These are phyloP conservation scores for Spodoptera exigua DNA, from an alignment of 2,888 invertebrate genomes.

Conservation along the genomic window DNA sequence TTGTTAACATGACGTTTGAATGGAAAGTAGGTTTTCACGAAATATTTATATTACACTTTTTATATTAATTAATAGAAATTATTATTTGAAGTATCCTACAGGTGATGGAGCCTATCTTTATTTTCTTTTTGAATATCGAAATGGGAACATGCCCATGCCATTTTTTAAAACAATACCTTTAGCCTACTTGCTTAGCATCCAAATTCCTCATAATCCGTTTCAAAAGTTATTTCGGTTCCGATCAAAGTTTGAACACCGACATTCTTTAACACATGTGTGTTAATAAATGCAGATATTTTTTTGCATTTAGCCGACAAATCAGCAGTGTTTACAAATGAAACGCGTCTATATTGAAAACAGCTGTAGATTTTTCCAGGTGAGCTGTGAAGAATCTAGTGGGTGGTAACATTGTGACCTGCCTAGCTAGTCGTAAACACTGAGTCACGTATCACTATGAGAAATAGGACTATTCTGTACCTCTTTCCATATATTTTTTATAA, in stretches of 20 bases:
- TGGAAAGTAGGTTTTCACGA: too few relatives aligned
- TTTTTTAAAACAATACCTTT: too few relatives aligned
- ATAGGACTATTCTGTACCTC: conserved; percentile 21
- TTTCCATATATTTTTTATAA: not conserved
- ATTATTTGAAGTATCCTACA: too few relatives aligned
- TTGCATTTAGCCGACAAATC: conserved; percentile 10
- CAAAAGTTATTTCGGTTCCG: conserved; percentile 5
- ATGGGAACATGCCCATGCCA: too few relatives aligned
- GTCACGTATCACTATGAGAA: conserved; percentile 21
- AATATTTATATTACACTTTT: too few relatives aligned
- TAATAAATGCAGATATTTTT: not conserved
- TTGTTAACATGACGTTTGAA: not conserved
- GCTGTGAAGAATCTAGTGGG: conserved; percentile 21
- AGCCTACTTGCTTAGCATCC: not conserved
- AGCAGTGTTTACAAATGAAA: conserved; percentile 8
- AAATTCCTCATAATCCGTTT: conserved; percentile 5
- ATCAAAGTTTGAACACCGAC: conserved; percentile 7
- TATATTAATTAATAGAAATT: too few relatives aligned
- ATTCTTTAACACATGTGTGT: conserved; percentile 14
- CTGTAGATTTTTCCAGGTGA: conserved; percentile 22
- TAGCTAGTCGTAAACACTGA: conserved; percentile 22
- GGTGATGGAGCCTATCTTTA: not conserved
- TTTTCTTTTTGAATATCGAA: too few relatives aligned
- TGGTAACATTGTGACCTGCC: conserved; percentile 36
- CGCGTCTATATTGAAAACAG: conserved; percentile 16